Percentiles rank a stretch among this genome's conserved stretches.
Evolutionary conservation across 2,797 vertebrate species (phyloP).

Genomic region (Apogon talboti): DNA sequence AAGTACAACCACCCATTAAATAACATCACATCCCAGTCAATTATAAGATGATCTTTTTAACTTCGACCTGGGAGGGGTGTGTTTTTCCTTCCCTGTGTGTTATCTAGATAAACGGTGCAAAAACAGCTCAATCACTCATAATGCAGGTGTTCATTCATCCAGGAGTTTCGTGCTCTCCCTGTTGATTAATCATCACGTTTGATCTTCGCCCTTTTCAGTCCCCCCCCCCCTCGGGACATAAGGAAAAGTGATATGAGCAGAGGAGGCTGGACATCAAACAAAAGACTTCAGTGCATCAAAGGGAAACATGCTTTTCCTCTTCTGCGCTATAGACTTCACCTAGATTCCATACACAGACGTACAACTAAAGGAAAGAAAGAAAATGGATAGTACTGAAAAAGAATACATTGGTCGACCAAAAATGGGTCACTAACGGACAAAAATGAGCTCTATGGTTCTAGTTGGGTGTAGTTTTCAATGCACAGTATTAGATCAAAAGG

Average conservation of each 20-base stretch:
- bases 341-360: neutral
- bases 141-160: constrained; percentile 45
- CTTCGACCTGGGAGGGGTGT: neutral
- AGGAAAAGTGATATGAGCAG: constrained; percentile 58
- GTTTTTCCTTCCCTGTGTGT: neutral
- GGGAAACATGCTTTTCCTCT: constrained; percentile 40
- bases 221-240: constrained; percentile 31
- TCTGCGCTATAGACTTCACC: constrained; percentile 5
- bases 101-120: constrained; percentile 21
- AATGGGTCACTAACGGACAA: no score
- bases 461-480: no score
- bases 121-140: constrained; percentile 47
- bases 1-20: neutral
- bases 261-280: constrained; percentile 49
- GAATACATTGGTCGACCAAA: neutral
- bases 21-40: neutral
- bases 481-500: no score
- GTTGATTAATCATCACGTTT: constrained; percentile 77
- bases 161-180: constrained; percentile 57
- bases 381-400: constrained; percentile 3
- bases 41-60: constrained; percentile 2
- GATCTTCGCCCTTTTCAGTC: constrained; percentile 58
- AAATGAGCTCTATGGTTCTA: no score
- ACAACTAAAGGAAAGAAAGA: constrained; percentile 11
- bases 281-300: constrained; percentile 66